Base-by-base conservation (phyloP, 2,113 vertebrate genomes). In the Muntiacus muntjak region DNA sequence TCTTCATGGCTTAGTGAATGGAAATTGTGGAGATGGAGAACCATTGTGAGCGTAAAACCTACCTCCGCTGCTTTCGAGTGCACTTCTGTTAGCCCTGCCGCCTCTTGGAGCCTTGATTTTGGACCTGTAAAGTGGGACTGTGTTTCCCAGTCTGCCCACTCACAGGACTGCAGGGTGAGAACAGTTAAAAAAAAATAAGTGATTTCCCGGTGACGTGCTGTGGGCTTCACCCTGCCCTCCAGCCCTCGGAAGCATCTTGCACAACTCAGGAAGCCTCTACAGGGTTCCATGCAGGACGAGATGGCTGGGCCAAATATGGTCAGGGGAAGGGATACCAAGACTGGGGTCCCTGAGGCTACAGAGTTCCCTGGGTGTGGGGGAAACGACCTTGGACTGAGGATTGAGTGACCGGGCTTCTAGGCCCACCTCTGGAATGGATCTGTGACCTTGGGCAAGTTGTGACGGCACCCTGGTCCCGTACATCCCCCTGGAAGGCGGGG, bases 201-300 rank as follows among this genome's bases (percentile, higher is more conserved):
- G 62, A 21, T 0, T 12, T 6, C 52, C 0, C 2, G 55, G 21
- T 6, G 4, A 5, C 3, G 3, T 19, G 45, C 54, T 19, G 13
- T n/a, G 30, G 52, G 74, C 9, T 71, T 82, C 30, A 13, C 23
- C 17, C 15, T 40, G 6, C 28, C n/a, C 64, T 88, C 54, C 30
- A 4, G 74, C n/a, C 36, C 67, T 89, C 45, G 2, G 9, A 12
- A 25, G 30, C 91, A 47, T 76, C 7, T 1, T 25, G 5, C 13
- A 23, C 28, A 15, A 30, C 30, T 54, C 45, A 30, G 40, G 71
- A 84, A 64, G 45, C 26, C 58, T 60, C 85, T 60, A 2, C 36
- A 12, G 57, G 15, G 9, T 67, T 33, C 14, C 55, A 17, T 3
- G 28, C 60, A 83, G 28, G 45, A 11, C 28, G 7, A 52, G 54